phyloP scores from a whole-genome alignment of 2,797 vertebrate species.

The Cryptoprocta ferox region DNA sequence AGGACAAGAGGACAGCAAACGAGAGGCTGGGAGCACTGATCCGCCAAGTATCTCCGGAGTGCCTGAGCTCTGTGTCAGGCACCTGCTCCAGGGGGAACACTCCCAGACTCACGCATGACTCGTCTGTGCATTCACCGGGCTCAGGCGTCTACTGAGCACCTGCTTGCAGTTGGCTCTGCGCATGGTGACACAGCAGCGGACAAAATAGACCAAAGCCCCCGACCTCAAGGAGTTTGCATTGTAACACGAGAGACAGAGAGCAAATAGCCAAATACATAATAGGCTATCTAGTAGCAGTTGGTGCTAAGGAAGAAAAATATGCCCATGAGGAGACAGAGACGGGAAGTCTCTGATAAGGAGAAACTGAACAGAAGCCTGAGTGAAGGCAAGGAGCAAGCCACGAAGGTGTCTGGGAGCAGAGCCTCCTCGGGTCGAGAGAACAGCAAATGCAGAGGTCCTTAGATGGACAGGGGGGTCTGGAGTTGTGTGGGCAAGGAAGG shows the following conservation, averaged over 20 bases:
- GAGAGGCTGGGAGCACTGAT: background rate
- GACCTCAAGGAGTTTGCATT: background rate
- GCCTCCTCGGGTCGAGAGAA: background rate
- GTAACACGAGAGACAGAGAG: background rate
- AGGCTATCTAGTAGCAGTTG: fast-evolving
- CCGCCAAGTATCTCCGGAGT: background rate
- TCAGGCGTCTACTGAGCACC: background rate
- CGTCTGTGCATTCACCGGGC: fast-evolving
- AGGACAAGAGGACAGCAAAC: fast-evolving
- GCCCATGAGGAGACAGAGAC: fast-evolving
- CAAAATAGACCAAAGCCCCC: background rate
- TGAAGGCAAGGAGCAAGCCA: background rate
- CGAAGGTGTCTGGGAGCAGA: fast-evolving
- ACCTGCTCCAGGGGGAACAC: background rate
- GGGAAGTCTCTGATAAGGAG: background rate
- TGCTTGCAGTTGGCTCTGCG: background rate
- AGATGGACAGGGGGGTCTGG: too few species aligned
- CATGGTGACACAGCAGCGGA: fast-evolving
- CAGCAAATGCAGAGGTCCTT: background rate
- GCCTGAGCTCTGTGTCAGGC: background rate
- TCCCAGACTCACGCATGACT: fast-evolving
- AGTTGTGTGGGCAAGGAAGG: fast-evolving
- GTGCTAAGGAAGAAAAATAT: background rate
- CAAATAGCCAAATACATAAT: fast-evolving
- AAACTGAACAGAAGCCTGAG: background rate